A percentile compares a stretch with the other conserved stretches of the same genome.
Evolutionary conservation across 2,113 vertebrate genomes (phyloP).

Genomic region (Ailuropoda melanoleuca): DNA sequence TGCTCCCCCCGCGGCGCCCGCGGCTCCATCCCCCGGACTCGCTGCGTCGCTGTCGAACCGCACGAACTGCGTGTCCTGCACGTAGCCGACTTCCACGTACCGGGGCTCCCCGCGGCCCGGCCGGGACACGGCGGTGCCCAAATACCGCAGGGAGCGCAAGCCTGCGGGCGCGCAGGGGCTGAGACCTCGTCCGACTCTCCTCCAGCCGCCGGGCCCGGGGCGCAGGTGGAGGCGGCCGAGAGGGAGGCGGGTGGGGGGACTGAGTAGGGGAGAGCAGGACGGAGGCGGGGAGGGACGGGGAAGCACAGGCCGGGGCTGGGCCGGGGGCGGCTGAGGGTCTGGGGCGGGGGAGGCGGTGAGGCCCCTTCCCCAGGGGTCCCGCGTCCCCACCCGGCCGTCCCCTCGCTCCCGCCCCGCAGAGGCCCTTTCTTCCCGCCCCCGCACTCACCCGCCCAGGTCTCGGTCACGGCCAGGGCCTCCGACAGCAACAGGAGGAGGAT

Average conservation of each 20-base stretch:
- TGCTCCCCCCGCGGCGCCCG: not conserved
- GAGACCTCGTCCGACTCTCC: not conserved
- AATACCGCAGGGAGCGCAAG: not conserved
- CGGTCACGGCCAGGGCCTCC: not conserved
- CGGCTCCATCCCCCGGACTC: not conserved
- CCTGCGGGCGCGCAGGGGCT: not conserved
- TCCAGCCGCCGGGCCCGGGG: fast-evolving
- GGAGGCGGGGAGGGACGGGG: too few relatives aligned
- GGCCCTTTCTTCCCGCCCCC: not conserved
- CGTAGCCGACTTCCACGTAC: not conserved
- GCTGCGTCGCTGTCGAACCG: not conserved
- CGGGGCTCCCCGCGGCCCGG: not conserved
- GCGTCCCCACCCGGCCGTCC: fast-evolving
- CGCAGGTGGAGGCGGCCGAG: fast-evolving
- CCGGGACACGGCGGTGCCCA: not conserved
- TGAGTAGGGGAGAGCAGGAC: not conserved
- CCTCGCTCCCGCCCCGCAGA: fast-evolving
- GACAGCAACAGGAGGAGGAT: not conserved
- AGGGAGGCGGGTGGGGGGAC: fast-evolving
- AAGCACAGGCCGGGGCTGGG: too few relatives aligned
- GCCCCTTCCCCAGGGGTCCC: too few relatives aligned
- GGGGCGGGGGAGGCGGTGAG: fast-evolving
- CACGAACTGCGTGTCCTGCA: not conserved
- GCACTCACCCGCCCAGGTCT: not conserved
- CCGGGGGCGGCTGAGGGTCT: too few relatives aligned